Base-by-base conservation (phyloP, 2,113 vertebrate genomes). In the Carollia perspicillata region DNA sequence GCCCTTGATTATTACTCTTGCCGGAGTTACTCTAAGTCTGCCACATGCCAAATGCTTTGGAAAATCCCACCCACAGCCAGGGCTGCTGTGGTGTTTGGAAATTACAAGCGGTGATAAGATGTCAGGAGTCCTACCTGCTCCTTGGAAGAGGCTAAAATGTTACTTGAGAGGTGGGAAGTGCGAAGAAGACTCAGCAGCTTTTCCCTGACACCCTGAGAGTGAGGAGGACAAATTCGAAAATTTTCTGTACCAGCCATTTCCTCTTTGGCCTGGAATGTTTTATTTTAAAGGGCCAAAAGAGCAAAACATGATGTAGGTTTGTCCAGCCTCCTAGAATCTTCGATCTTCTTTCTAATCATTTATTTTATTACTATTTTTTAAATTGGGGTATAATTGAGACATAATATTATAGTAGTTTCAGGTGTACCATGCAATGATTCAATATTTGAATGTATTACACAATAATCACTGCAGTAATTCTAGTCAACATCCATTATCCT, bases 81-180 rank as follows among this genome's bases (percentile, higher is more conserved):
- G 60, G 71, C 51, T 93, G 66, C 74, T 88, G 92, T 71, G 84
- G 68, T 55, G 63, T 72, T 88, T 1, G 14, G 69, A 97, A 96
- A 94, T 96, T 90, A 79, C n/a, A 92, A 90, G 75, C 47, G 0
- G 23, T 86, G 88, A 83, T 92, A 97, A 92, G 80, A 93, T 83
- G 92, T 95, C 84, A 85, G 60, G 80, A 97, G 84, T 68, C 17
- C 78, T 90, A 94, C 95, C 81, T 90, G 84, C 81, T 96, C 47
- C 28, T 74, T 8, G 4, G 84, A 92, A 90, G 77, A 88, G n/a
- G 71, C 90, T 94, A 83, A 95, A 96, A 93, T 79, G 81, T 92
- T 72, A 68, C 77, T 63, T 74, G 0, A 6, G 89, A 95, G 84
- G 58, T 92, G 58, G 42, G 91, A 96, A 85, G 58, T 94, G 92